A percentile compares a stretch with the other conserved stretches of the same genome.
These are phyloP conservation scores for Dryoscopus gambensis DNA, from an alignment of 2,113 vertebrate species.

Conservation along the genomic window DNA sequence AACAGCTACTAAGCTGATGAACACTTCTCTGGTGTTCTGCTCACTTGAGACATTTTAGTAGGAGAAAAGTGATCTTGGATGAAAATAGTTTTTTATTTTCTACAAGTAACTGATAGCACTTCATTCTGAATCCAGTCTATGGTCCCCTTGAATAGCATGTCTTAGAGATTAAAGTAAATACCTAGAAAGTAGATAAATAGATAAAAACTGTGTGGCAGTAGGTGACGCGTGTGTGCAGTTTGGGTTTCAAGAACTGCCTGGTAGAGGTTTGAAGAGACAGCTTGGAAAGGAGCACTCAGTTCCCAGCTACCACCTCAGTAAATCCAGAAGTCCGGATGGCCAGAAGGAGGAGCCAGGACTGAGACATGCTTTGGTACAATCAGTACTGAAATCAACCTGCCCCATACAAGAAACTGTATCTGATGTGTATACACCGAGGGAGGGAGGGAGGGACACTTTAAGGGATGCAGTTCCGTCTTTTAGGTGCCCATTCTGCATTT, in stretches of 20 bases:
- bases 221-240: fast-evolving
- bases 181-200: too few relatives aligned
- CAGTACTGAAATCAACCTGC: neutral
- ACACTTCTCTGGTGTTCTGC: neutral
- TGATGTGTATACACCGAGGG: too few relatives aligned
- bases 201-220: neutral
- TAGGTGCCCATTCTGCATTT: neutral
- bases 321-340: neutral
- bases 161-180: neutral
- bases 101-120: neutral
- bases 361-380: neutral
- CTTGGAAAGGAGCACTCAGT: neutral
- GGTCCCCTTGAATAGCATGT: neutral
- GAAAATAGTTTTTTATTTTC: neutral
- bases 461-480: neutral
- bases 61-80: neutral
- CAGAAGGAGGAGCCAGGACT: neutral
- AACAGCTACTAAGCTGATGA: neutral
- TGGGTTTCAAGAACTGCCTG: too few relatives aligned
- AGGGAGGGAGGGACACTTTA: neutral
- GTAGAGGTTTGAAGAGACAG: too few relatives aligned
- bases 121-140: neutral
- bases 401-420: neutral
- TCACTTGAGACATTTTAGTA: neutral
- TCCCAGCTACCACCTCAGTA: neutral